Conservation (phyloP, 1,140 invertebrate genomes). For the Cyrtorhinus lividipennis region DNA sequence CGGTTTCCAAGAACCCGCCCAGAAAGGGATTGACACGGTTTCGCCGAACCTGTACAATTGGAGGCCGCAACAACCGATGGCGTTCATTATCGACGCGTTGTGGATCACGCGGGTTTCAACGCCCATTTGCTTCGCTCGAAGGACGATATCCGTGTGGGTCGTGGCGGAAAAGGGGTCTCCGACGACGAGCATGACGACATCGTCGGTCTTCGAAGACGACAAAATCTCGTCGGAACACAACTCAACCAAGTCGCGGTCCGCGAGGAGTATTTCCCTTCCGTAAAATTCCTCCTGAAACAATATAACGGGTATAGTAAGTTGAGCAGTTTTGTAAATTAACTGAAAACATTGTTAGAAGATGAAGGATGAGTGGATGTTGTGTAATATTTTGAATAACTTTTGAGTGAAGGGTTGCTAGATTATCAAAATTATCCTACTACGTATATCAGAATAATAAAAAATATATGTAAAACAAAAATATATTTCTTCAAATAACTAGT, state of each 20-base stretch:
- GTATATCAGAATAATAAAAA: too few species aligned
- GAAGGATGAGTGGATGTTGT: too few species aligned
- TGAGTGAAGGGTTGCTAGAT: too few species aligned
- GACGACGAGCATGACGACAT: slow-evolving; percentile 87
- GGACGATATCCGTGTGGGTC: slow-evolving; percentile 88
- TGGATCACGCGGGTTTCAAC: slow-evolving; percentile 69
- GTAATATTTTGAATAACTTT: neutral
- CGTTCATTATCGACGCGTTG: slow-evolving; percentile 98
- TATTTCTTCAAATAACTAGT: too few species aligned
- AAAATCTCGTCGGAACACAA: slow-evolving; percentile 73
- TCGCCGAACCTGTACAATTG: slow-evolving; percentile 95
- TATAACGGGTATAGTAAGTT: too few species aligned
- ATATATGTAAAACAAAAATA: too few species aligned
- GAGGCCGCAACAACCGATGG: slow-evolving; percentile 91
- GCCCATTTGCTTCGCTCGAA: slow-evolving; percentile 67
- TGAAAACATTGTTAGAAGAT: too few species aligned
- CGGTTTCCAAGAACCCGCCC: slow-evolving; percentile 90
- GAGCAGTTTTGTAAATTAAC: too few species aligned
- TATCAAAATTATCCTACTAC: too few species aligned
- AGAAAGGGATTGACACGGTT: slow-evolving; percentile 94
- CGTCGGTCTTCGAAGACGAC: slow-evolving; percentile 47
- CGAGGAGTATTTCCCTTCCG: slow-evolving; percentile 60
- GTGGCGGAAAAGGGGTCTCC: slow-evolving; percentile 90
- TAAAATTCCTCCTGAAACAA: slow-evolving; percentile 65
- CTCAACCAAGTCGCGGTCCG: slow-evolving; percentile 91